These are phyloP conservation scores for Dicyrtomina minuta DNA, from an alignment of 2,888 invertebrate species.

Conservation along the genomic window DNA sequence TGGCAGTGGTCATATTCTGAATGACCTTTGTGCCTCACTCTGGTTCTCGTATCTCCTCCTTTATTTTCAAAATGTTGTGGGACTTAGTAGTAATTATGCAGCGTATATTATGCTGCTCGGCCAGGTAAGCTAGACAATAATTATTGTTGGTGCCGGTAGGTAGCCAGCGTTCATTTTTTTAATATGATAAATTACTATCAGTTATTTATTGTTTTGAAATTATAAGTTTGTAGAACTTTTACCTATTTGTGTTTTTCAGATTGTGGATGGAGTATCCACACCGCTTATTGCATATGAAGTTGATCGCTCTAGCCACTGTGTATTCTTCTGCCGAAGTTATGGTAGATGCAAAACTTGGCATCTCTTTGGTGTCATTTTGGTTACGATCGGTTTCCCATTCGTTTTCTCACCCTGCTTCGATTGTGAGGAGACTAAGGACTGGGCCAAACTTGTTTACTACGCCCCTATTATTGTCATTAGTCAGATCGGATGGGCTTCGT, in stretches of 20 bases:
- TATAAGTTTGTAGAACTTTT: too few relatives aligned
- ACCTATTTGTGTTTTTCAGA: slow-evolving; percentile 58
- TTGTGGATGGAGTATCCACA: slow-evolving; percentile 82
- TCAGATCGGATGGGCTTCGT: slow-evolving; percentile 84
- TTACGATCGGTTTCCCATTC: slow-evolving; percentile 79
- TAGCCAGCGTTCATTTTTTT: too few relatives aligned
- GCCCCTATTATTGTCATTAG: slow-evolving; percentile 76
- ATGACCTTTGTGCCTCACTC: slow-evolving; percentile 89
- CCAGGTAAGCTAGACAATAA: slow-evolving; percentile 57
- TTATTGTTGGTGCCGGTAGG: neutral
- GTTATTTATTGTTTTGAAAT: neutral
- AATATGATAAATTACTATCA: neutral
- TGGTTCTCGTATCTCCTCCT: slow-evolving; percentile 92
- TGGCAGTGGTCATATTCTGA: slow-evolving; percentile 74
- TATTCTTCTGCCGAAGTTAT: slow-evolving; percentile 65
- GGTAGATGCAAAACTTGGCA: slow-evolving; percentile 88
- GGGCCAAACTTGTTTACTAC: slow-evolving; percentile 74
- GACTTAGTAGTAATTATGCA: slow-evolving; percentile 58
- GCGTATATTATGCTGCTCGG: slow-evolving; percentile 73
- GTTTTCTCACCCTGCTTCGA: slow-evolving; percentile 77
- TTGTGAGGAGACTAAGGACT: slow-evolving; percentile 61
- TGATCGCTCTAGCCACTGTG: slow-evolving; percentile 69
- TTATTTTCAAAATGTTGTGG: slow-evolving; percentile 68
- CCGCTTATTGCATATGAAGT: slow-evolving; percentile 81
- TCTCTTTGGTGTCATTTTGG: slow-evolving; percentile 77